Base-by-base conservation (phyloP, 2,797 vertebrate species). In the Choloepus didactylus region DNA sequence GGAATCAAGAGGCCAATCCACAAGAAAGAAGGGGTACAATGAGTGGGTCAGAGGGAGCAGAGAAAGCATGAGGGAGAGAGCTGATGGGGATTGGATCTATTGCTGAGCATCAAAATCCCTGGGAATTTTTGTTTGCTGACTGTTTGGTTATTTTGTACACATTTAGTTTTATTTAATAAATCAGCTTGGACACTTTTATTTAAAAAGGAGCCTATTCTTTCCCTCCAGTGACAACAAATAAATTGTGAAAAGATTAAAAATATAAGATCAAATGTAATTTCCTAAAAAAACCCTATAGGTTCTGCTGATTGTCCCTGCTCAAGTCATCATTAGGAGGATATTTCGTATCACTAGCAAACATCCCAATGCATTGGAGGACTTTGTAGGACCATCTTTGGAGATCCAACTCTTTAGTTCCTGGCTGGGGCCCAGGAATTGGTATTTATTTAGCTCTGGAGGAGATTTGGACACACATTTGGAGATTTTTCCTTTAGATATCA, bases 81-180 rank as follows among this genome's bases (percentile, higher is more conserved):
- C 10, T 10, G 21, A 6, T 10, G n/a, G 5, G 21, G 4, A 2
- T 10, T 25, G 2, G 27, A 38, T n/a, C 12, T 27, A 1, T 27
- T 46, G 5, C 4, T 84, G 44, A 56, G 12, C 14, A 25, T 56
- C 16, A 27, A 60, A 67, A 44, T 38, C 46, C 29, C 10, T 56
- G 87, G 31, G 31, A 59, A 91, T 51, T 73, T 81, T 84, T 51
- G 2, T 27, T 12, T 29, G 59, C 41, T 29, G 18, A 12, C 69
- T 75, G 51, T 14, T 18, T 75, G 41, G 44, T 9, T 67, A 6
- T 79, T 85, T 76, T 9, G 29, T 75, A 56, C 16, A 44, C 29
- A 51, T 46, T 81, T 81, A 9, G 7, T 80, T 95, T 89, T 70
- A 23, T 59, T 91, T 94, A 81, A 56, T 76, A 66, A 87, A 64